These are phyloP conservation scores for Mesocentrotus franciscanus DNA, from an alignment of 53 echinoderm and acorn worm genomes.

Conservation along the genomic window DNA sequence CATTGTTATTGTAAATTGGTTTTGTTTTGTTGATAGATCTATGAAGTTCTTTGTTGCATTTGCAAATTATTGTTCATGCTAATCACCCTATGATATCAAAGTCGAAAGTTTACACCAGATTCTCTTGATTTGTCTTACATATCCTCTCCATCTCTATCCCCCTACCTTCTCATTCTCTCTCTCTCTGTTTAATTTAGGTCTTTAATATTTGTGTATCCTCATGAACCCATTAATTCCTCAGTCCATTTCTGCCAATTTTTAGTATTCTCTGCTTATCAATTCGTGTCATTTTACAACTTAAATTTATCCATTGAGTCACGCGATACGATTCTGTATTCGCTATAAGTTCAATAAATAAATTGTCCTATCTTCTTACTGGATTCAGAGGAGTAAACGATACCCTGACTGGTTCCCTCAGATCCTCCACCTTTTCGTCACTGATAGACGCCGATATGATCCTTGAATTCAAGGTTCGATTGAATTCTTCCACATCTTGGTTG, in stretches of 20 bases:
- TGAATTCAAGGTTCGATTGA: background rate
- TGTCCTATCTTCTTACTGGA: background rate
- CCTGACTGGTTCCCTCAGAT: background rate
- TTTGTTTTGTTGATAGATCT: too few relatives aligned
- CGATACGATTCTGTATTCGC: background rate
- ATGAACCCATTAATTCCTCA: background rate
- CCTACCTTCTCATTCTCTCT: too few relatives aligned
- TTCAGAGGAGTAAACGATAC: background rate
- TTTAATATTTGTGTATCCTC: too few relatives aligned
- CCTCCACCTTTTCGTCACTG: background rate
- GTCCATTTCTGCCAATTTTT: background rate
- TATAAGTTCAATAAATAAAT: background rate
- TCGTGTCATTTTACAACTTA: background rate
- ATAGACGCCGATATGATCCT: constrained; percentile 37
- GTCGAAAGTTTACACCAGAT: too few relatives aligned
- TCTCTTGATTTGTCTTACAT: too few relatives aligned
- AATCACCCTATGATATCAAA: too few relatives aligned
- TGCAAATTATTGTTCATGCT: too few relatives aligned
- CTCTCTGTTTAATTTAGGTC: too few relatives aligned
- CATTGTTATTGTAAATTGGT: too few relatives aligned
- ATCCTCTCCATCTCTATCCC: too few relatives aligned
- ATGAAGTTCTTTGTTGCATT: too few relatives aligned
- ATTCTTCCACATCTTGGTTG: background rate
- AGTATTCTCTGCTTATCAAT: background rate
- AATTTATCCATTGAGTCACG: background rate